Base-by-base conservation (phyloP, 2,888 invertebrate genomes). In the Pristionchus japonicus region DNA sequence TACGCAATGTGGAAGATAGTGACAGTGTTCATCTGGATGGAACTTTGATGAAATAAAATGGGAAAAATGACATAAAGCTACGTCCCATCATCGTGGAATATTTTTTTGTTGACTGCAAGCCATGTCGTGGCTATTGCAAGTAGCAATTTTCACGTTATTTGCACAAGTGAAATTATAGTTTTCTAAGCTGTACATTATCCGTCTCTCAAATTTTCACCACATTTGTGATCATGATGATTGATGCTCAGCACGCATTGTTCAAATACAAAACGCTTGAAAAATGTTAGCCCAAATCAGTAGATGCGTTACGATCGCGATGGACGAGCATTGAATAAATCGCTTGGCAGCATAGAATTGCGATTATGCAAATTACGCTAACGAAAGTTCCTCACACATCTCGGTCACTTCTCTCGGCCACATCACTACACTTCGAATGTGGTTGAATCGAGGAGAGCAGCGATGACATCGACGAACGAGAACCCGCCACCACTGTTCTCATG, bases 401-500 rank as follows among this genome's bases (percentile, higher is more conserved):
- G 31, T 31, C 64, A 64, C 13, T 31, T 31, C 7, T 64, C 64
- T 7, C n/a, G n/a, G 15, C n/a, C 9, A 9, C 27, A 27, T 27
- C 31, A 13, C 11, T 43, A 43, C 43, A 6, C 11, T 43, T 43
- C 11, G 43, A 43, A 11, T 43, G n/a, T 43, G 43, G 6, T 9
- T 6, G 43, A 43, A 43, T 43, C 11, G 7, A 43, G 43, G 11
- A 43, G 43, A 43, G 6, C 43, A 64, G 27, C 27, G 3, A 64
- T 31, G 64, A 20, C 52, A 11, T 57, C 52, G 7, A 64, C 31
- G 1, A 31, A 13, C 2, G 27, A 15, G 4, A 31, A 27, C 11
- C 64, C 2, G 2, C 77, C 80, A 17, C 13, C 87, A 20, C 80
- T 88, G 7, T 88, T 61, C 52, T 82, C 86, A 23, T 43, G 11